Percentiles rank a stretch among this genome's conserved stretches.
Evolutionary conservation across 2,888 invertebrate genomes (phyloP).

Genomic region (Balanococcus diminutus): DNA sequence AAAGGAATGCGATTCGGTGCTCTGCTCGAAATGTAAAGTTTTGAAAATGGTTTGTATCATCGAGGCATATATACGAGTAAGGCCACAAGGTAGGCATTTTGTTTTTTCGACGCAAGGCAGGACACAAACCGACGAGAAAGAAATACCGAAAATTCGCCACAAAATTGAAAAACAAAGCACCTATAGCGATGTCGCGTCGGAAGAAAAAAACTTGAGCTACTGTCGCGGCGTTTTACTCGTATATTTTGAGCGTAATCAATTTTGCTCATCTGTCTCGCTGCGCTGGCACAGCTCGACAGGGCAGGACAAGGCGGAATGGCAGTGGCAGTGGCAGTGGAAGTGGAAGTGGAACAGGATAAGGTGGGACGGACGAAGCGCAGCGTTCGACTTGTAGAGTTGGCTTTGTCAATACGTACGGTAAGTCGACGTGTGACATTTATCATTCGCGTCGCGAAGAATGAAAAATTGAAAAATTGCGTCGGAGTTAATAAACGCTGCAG

Average conservation of each 20-base stretch:
- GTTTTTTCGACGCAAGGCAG: too few relatives aligned
- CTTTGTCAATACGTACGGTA: neutral
- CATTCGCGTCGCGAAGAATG: neutral
- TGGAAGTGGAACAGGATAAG: neutral
- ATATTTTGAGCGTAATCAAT: neutral
- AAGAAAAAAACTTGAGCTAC: neutral
- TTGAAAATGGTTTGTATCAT: too few relatives aligned
- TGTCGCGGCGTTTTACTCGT: neutral
- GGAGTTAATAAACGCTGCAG: neutral
- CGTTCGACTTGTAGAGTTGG: neutral
- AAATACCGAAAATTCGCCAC: too few relatives aligned
- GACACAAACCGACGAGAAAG: too few relatives aligned
- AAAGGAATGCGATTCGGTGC: too few relatives aligned
- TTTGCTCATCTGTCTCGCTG: neutral
- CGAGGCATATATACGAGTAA: too few relatives aligned
- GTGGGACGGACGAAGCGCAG: neutral
- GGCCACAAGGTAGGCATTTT: too few relatives aligned
- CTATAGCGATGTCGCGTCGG: too few relatives aligned
- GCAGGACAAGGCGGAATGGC: neutral
- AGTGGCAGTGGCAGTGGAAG: neutral
- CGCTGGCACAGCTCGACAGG: neutral
- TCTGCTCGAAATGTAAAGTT: too few relatives aligned
- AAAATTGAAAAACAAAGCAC: too few relatives aligned
- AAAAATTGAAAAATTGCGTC: slow-evolving; percentile 8
- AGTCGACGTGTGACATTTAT: slow-evolving; percentile 3